Conservation (phyloP, 2,888 invertebrate species). For the Thecophora atra region DNA sequence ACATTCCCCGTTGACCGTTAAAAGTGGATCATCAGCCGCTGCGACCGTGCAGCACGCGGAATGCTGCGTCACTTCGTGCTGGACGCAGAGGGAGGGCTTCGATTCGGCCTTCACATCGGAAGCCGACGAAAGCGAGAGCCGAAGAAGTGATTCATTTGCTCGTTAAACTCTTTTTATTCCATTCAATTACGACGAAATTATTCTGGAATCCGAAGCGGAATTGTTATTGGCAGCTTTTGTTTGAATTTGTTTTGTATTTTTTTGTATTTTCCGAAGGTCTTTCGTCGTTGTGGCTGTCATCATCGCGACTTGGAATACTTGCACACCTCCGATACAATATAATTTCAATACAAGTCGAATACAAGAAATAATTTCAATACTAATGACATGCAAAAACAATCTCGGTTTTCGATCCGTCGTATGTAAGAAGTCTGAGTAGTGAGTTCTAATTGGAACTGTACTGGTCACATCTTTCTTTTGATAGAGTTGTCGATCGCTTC, state of each 20-base stretch:
- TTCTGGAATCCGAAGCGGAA: neutral
- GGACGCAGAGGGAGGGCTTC: neutral
- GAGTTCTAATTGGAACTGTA: neutral
- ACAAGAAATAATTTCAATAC: too few relatives aligned
- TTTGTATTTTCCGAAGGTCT: neutral
- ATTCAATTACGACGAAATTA: conserved; percentile 27
- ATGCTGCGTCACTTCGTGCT: neutral
- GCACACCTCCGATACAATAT: too few relatives aligned
- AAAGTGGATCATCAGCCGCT: conserved; percentile 28
- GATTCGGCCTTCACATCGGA: neutral
- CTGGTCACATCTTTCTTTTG: neutral
- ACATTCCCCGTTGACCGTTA: neutral
- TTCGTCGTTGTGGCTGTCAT: neutral
- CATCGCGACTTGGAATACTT: neutral
- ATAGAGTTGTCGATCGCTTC: neutral
- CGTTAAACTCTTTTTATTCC: conserved; percentile 36
- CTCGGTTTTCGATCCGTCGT: too few relatives aligned
- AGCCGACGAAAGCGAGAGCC: conserved; percentile 28
- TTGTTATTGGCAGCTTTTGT: neutral
- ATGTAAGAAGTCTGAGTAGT: too few relatives aligned
- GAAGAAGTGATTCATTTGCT: conserved; percentile 34
- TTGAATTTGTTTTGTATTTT: neutral
- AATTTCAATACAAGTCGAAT: too few relatives aligned
- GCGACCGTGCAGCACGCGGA: conserved; percentile 19
- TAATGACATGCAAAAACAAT: too few relatives aligned